Evolutionary conservation across 2,888 invertebrate species (phyloP).

Genomic region (Caenorhabditis sp.): DNA sequence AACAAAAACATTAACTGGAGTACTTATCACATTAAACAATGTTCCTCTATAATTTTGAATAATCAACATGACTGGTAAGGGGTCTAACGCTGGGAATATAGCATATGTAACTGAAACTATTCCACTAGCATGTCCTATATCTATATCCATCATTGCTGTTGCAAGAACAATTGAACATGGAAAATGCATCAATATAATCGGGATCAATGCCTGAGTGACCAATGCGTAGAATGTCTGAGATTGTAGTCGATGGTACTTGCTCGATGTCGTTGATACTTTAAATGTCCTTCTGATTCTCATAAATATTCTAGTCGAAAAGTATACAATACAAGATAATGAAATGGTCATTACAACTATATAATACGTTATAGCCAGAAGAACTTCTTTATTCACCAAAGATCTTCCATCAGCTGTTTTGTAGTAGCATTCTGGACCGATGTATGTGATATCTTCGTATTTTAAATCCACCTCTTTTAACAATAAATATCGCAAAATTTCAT

Average conservation of each 20-base stretch:
- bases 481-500: background rate
- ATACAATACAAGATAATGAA: background rate
- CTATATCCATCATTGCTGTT: conserved; percentile 5
- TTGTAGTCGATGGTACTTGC: conserved; percentile 1
- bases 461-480: conserved; percentile 3
- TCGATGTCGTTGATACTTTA: conserved; percentile 7
- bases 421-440: conserved; percentile 14
- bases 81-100: conserved; percentile 10
- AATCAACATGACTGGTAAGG: conserved; percentile 13
- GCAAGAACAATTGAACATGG: conserved; percentile 9
- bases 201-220: conserved; percentile 11
- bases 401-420: background rate
- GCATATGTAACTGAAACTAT: conserved; percentile 11
- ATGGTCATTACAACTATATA: background rate
- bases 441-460: conserved; percentile 2
- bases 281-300: background rate
- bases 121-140: conserved; percentile 10
- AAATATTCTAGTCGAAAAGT: background rate
- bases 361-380: background rate
- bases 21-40: background rate
- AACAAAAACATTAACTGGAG: background rate
- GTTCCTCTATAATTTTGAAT: conserved; percentile 10
- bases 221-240: conserved; percentile 15
- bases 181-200: conserved; percentile 7
- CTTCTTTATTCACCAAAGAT: background rate